Conservation (phyloP, 2,797 vertebrate species). For the Lepidocolaptes lacrymiger region DNA sequence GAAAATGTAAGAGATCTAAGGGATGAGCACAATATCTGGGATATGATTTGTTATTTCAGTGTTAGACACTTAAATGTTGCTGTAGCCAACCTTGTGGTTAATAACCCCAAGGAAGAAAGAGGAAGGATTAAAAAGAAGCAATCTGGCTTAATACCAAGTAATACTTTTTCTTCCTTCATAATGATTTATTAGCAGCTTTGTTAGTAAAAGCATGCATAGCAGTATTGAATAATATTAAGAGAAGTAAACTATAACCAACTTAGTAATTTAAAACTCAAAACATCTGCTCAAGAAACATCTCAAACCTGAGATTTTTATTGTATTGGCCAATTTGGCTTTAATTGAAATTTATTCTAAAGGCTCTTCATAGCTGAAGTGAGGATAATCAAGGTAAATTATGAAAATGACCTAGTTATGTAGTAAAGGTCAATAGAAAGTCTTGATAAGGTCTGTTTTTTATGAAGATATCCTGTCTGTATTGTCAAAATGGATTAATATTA, state of each 20-base stretch:
- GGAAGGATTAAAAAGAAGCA: background rate
- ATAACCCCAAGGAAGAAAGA: background rate
- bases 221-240: background rate
- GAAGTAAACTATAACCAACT: background rate
- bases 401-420: background rate
- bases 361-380: background rate
- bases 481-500: constrained; percentile 39
- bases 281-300: background rate
- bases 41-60: background rate
- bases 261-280: background rate
- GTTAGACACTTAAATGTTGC: background rate
- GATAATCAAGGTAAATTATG: constrained; percentile 26
- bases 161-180: background rate
- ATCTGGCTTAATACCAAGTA: background rate
- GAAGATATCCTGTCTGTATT: background rate
- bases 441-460: constrained; percentile 18
- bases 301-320: background rate
- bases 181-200: background rate
- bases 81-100: background rate
- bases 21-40: background rate
- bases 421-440: constrained; percentile 35
- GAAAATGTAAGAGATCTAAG: background rate
- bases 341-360: background rate
- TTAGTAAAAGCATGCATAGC: background rate
- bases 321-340: background rate